Percentiles rank a stretch among this genome's conserved stretches.
Evolutionary conservation across 2,113 vertebrate species (phyloP).

Genomic region (Periophthalmodon schlosseri): DNA sequence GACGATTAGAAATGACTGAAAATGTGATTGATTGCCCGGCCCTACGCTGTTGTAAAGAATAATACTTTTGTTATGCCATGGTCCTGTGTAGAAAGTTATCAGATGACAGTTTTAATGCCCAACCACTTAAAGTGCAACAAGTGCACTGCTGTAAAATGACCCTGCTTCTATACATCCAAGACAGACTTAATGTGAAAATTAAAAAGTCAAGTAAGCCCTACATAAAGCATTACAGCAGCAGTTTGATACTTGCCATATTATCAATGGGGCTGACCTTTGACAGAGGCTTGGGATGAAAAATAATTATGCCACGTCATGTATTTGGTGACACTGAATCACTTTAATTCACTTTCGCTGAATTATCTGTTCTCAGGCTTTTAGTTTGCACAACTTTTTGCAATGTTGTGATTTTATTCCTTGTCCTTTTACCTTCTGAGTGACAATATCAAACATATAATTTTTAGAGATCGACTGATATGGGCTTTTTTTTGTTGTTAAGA

Average conservation of each 20-base stretch:
- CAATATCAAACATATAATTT: neutral
- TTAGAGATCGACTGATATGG: too few species aligned
- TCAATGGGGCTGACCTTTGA: neutral
- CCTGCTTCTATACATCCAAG: neutral
- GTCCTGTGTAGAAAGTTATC: neutral
- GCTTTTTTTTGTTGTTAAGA: too few species aligned
- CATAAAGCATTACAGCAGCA: neutral
- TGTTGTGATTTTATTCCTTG: neutral
- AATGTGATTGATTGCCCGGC: too few species aligned
- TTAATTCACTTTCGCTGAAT: neutral
- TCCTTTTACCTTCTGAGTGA: neutral
- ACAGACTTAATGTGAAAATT: neutral
- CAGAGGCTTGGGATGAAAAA: neutral
- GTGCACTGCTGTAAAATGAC: neutral
- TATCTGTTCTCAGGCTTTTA: neutral
- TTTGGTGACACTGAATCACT: conserved; percentile 6
- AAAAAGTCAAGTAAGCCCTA: neutral
- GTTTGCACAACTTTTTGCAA: neutral
- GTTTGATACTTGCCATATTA: neutral
- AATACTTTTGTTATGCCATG: neutral
- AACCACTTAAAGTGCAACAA: neutral
- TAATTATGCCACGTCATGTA: conserved; percentile 1
- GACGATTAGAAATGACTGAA: too few species aligned
- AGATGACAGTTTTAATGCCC: neutral
- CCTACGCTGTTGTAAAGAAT: too few species aligned